phyloP scores from a whole-genome alignment of 2,113 vertebrate genomes.

The Nycticebus coucang region DNA sequence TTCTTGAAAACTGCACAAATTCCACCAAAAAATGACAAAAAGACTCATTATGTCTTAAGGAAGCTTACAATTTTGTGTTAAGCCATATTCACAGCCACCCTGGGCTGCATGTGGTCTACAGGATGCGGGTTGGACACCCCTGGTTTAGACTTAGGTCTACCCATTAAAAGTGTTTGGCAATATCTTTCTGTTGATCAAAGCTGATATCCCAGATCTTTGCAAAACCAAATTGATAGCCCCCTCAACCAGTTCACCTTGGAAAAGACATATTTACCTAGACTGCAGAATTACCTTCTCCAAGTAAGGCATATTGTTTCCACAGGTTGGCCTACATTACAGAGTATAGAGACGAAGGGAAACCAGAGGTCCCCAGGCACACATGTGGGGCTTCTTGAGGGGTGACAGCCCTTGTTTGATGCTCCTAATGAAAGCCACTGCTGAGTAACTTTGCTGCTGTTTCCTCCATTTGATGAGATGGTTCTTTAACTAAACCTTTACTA shows the following conservation, averaged over 20 bases:
- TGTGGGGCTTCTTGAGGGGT: background rate
- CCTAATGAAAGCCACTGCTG: background rate
- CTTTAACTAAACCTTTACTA: background rate
- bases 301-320: background rate
- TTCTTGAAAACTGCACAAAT: too few relatives aligned
- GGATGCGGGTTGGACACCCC: too few relatives aligned
- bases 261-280: background rate
- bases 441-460: background rate
- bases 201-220: background rate
- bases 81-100: too few relatives aligned
- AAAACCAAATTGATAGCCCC: background rate
- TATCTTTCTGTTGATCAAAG: background rate
- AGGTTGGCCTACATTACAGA: background rate
- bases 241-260: background rate
- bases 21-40: too few relatives aligned
- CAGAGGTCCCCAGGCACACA: background rate
- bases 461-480: background rate
- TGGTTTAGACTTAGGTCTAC: background rate
- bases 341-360: background rate
- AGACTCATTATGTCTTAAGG: too few relatives aligned
- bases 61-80: too few relatives aligned
- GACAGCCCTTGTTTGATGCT: background rate
- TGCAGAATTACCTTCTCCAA: background rate
- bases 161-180: background rate
- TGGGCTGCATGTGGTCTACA: too few relatives aligned